Base-by-base conservation (phyloP, 2,113 vertebrate species). In the Pseudolaguvia tuberculata region DNA sequence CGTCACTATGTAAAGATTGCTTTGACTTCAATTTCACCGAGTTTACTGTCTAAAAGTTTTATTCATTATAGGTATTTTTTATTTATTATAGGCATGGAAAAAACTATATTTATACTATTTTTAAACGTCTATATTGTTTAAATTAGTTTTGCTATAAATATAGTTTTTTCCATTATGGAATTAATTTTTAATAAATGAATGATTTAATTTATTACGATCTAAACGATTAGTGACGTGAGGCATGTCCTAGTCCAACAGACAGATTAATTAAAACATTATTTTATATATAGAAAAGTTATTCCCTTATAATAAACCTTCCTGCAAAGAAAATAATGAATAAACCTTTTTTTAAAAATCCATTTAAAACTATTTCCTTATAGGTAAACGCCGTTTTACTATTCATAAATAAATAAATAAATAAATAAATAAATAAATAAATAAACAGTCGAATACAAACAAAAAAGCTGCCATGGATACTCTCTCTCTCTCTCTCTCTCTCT, bases 401-500 rank as follows among this genome's bases (percentile, higher is more conserved):
- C 1, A 6, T 42, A 42, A 42, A 9, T 42, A 9, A 42, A 42
- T 42, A 5, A 35, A 63, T 25, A 17, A 47, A 47, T 25, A 25
- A 25, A 15, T 10, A 25, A 47, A 65, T 48, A 25, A 25, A 48
- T 48, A 48, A 48, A 66, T 45, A 61, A 53, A n/a, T 50, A 12
- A 15, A 14, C 9, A 35, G 8, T 3, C 39, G 20, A 35, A 45
- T 66, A 21, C 62, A 48, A 48, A 27, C 21, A 18, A 15, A 48
- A 66, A 66, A 27, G 8, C 21, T 25, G 15, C 42, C n/a, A 55
- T 55, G 51, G 51, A 31, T 55, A 17, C 55, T 39, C 11, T 15
- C 51, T 45, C 72, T 75, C 61, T 75, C 35, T 75, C 72, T 61
- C 73, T 66, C 57, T 51, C 57, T 42, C 39, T 48, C 42, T 18